A percentile compares a stretch with the other conserved stretches of the same genome.
Evolutionary conservation across 1,140 invertebrate genomes (phyloP).

Genomic region (Papilio xuthus): DNA sequence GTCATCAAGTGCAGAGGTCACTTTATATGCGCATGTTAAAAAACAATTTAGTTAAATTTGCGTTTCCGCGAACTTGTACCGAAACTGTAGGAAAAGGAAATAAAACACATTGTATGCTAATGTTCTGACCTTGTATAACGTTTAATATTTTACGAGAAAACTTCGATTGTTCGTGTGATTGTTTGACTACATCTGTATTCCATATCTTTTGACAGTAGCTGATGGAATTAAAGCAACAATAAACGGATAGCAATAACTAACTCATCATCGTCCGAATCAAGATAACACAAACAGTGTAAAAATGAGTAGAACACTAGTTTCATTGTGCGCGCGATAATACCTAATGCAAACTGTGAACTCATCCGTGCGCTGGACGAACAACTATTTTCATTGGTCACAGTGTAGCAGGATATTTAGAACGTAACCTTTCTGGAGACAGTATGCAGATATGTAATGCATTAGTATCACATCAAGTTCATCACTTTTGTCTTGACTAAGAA

Average conservation of each 20-base stretch:
- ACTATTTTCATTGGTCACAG: not conserved
- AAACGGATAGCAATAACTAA: not conserved
- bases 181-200: not conserved
- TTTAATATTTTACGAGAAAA: constrained; percentile 11
- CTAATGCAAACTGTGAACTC: constrained; percentile 4
- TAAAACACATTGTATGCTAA: constrained; percentile 27
- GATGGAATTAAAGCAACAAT: not conserved
- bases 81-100: constrained; percentile 26
- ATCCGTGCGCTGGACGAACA: not conserved
- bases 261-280: not conserved
- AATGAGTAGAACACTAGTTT: not conserved
- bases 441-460: not conserved
- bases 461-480: not conserved
- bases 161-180: not conserved
- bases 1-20: not conserved
- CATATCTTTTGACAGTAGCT: not conserved
- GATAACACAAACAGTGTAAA: not conserved
- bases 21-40: not conserved
- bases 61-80: constrained; percentile 29
- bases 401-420: not conserved
- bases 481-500: not conserved
- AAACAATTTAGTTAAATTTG: constrained; percentile 1
- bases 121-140: constrained; percentile 4
- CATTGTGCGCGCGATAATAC: not conserved
- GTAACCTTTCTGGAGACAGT: not conserved